Conservation (phyloP, 1,140 invertebrate species). For the Mizuhopecten yessoensis region DNA sequence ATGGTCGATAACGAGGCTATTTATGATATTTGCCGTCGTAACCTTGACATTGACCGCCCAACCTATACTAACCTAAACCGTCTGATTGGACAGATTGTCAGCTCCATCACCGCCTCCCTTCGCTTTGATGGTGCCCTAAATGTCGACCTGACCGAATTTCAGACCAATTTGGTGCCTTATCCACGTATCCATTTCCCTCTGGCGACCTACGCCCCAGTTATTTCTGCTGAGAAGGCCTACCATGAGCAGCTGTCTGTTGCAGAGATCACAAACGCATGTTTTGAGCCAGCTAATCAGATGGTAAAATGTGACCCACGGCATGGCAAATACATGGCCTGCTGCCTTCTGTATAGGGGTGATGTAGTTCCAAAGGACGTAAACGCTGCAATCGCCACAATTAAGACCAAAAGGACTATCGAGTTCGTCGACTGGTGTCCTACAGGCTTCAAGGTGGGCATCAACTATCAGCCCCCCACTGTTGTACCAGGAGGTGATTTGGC, state of each 20-base stretch:
- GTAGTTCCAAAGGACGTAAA: constrained; percentile 91
- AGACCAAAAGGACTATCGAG: constrained; percentile 88
- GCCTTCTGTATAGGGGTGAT: constrained; percentile 82
- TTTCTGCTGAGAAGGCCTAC: constrained; percentile 89
- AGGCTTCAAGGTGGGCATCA: constrained; percentile 85
- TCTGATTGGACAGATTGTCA: constrained; percentile 81
- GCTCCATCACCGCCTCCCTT: constrained; percentile 92
- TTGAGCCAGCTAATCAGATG: constrained; percentile 94
- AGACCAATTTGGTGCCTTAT: constrained; percentile 86
- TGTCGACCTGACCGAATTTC: constrained; percentile 81
- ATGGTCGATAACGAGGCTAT: constrained; percentile 91
- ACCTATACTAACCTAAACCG: constrained; percentile 76
- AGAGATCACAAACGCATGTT: constrained; percentile 89
- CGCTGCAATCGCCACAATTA: constrained; percentile 92
- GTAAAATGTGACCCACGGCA: constrained; percentile 95
- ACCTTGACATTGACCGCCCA: constrained; percentile 89
- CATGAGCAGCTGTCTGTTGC: constrained; percentile 89
- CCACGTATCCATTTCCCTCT: constrained; percentile 76
- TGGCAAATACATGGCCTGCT: constrained; percentile 94
- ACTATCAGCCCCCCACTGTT: constrained; percentile 84
- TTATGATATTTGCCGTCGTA: constrained; percentile 94
- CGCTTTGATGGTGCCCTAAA: constrained; percentile 81
- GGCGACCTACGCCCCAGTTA: constrained; percentile 73
- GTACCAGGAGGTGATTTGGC: constrained; percentile 88
- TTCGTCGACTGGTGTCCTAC: constrained; percentile 97